A percentile compares a stretch with the other conserved stretches of the same genome.
Conservation (phyloP, 2,797 vertebrate genomes). For the Pangasius mekongensis region DNA sequence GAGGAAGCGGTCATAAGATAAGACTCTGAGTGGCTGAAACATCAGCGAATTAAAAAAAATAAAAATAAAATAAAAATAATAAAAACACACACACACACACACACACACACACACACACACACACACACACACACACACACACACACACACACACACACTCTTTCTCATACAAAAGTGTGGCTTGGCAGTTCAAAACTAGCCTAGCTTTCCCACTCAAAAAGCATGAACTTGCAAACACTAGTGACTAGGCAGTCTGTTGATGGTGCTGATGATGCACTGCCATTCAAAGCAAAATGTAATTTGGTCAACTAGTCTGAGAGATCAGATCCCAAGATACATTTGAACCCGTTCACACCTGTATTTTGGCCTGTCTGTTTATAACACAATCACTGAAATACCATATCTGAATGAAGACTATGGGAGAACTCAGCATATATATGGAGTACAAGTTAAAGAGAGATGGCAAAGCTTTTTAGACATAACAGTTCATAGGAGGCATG, state of each 20-base stretch:
- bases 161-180: background rate
- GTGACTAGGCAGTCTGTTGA: background rate
- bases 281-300: background rate
- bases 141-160: background rate
- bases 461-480: conserved; percentile 39
- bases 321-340: background rate
- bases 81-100: no score
- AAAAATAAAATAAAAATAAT: no score
- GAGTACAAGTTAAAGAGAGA: conserved; percentile 22
- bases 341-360: background rate
- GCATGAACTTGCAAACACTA: no score
- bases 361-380: background rate
- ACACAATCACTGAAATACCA: background rate
- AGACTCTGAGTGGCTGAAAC: background rate
- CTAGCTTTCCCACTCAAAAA: background rate
- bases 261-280: background rate
- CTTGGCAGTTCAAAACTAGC: background rate
- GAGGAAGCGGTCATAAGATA: background rate
- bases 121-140: no score
- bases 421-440: background rate
- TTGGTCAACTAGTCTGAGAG: no score
- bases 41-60: background rate
- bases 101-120: no score
- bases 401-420: background rate
- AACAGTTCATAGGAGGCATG: conserved; percentile 31